Evolutionary conservation across 2,113 vertebrate genomes (phyloP), one percentile per base, ranked within the genome.

Genomic region (Gorsachius goisagi): DNA sequence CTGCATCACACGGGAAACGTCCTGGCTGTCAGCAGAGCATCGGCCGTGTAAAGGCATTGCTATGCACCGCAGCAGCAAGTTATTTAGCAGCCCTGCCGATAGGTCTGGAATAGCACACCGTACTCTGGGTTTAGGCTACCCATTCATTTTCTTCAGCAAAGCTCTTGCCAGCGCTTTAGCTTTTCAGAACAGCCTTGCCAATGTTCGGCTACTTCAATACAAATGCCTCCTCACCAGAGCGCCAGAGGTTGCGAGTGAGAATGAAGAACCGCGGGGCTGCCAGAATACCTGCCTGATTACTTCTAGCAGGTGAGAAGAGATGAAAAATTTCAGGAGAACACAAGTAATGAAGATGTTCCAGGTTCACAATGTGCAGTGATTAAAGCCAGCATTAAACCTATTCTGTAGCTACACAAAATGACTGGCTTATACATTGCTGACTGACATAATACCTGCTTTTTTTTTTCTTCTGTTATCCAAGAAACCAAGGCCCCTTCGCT

Each of bases 1-100:
- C 50, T 90, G 63, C 69, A 45, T 90, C 91, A 91, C 49, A 22
- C n/a, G 21, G 93, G 94, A 91, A 81, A 32, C 9, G 3, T 60
- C 82, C 69, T 59, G 69, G 60, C 67, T 59, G 59, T 47, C 66
- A 63, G 85, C 85, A 17, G 4, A 5, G 64, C 90, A 26, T 10
- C 41, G 21, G 45, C 60, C 27, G 5, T 0, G 18, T 23, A 9
- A 69, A 84, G 64, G 27, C 80, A 82, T 75, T 75, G 3, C 74
- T 33, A 5, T 15, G 17, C 30, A 32, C 11, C 16, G 1, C 66
- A 60, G 64, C 50, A 13, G 22, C 0, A 6, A 59, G n/a, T 24
- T 63, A 27, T 27, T 68, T 13, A 28, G 17, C 33, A 22, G 9
- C 76, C 44, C 58, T 33, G 45, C 80, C 10, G 27, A 3, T 2